Evolutionary conservation across 2,888 invertebrate genomes (phyloP).

Genomic region (Chalcis sispes): DNA sequence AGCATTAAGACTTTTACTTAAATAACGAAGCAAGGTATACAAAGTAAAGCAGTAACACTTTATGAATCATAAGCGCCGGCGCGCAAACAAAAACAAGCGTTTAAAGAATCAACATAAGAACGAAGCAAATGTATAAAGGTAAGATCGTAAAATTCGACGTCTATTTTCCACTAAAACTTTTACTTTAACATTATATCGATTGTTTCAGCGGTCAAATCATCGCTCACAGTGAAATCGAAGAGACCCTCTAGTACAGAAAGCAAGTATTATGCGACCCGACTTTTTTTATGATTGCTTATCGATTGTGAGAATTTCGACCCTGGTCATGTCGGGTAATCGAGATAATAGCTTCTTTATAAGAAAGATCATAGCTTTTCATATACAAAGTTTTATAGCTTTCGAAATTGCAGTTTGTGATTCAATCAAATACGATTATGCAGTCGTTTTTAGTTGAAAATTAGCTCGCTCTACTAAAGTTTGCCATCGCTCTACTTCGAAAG

Average conservation of each 20-base stretch:
- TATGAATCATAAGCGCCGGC: no score
- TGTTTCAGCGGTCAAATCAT: not conserved
- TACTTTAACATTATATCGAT: constrained; percentile 24
- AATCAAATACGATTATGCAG: not conserved
- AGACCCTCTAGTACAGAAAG: not conserved
- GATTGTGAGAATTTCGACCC: constrained; percentile 13
- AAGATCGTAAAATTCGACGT: not conserved
- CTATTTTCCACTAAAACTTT: constrained; percentile 10
- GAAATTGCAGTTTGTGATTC: not conserved
- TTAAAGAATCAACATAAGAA: no score
- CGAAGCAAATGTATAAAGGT: not conserved
- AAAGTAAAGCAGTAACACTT: no score
- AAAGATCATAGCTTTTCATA: not conserved
- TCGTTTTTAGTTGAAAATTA: not conserved
- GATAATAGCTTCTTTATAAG: not conserved
- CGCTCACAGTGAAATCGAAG: constrained; percentile 31
- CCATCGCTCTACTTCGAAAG: no score
- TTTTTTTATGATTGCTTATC: not conserved
- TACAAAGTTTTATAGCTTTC: not conserved
- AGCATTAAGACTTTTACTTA: no score
- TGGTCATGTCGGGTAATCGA: not conserved
- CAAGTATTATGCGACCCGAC: not conserved
- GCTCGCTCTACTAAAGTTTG: no score
- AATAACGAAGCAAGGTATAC: no score
- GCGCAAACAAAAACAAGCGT: no score